A percentile compares a stretch with the other conserved stretches of the same genome.
phyloP scores from a whole-genome alignment of 2,888 invertebrate genomes.

The Phrixothrix hirtus region DNA sequence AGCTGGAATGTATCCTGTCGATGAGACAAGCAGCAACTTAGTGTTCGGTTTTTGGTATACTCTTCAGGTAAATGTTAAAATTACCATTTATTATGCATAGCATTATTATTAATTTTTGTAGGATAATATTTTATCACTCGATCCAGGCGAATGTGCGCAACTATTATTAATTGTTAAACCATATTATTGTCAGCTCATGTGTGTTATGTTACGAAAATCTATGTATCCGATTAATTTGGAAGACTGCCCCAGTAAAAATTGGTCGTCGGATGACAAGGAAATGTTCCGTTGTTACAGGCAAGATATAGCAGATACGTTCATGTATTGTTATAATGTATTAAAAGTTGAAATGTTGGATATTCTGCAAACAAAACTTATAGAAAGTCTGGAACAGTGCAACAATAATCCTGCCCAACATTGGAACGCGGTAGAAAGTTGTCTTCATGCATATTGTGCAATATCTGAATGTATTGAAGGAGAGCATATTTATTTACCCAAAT shows the following conservation, averaged over 20 bases:
- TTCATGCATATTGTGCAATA: constrained; percentile 68
- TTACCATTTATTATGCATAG: too few relatives aligned
- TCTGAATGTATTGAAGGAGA: constrained; percentile 65
- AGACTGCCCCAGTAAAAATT: constrained; percentile 54
- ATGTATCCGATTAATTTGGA: constrained; percentile 67
- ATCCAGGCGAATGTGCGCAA: constrained; percentile 55
- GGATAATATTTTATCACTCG: constrained; percentile 66
- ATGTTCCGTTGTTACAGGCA: constrained; percentile 70
- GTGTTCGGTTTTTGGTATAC: constrained; percentile 92
- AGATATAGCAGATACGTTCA: constrained; percentile 56
- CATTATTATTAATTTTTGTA: too few relatives aligned
- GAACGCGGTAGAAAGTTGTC: constrained; percentile 67
- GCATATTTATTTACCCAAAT: constrained; percentile 60
- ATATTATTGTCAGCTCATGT: constrained; percentile 77
- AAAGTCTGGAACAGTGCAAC: constrained; percentile 56
- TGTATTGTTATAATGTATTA: constrained; percentile 86
- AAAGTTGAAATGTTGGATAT: constrained; percentile 72
- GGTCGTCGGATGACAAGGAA: constrained; percentile 81
- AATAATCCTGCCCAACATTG: constrained; percentile 49
- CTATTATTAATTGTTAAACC: constrained; percentile 68
- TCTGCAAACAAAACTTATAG: constrained; percentile 67
- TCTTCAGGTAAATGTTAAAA: constrained; percentile 77
- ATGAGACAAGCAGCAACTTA: constrained; percentile 84
- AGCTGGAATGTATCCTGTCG: constrained; percentile 83
- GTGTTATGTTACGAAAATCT: constrained; percentile 77